Base-by-base conservation (phyloP, 2,113 vertebrate genomes). In the Pseudopodoces humilis region DNA sequence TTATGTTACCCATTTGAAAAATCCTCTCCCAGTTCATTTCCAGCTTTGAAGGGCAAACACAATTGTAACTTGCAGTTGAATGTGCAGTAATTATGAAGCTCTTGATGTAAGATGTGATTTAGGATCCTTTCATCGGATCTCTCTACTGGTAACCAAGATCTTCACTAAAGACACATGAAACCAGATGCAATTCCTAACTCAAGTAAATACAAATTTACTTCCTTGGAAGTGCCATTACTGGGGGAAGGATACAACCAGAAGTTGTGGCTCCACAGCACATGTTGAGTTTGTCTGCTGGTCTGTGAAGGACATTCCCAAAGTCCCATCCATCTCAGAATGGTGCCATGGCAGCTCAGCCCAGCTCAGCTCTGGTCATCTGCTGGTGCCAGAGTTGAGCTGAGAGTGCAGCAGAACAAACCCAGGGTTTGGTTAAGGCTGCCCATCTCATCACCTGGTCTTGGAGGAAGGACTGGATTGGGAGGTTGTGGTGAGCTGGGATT, bases 71-170 rank as follows among this genome's bases (percentile, higher is more conserved):
- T 95, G 30, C 50, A 70, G 65, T 81, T 81, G 37, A 91, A 92
- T 22, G 74, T 70, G 71, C 52, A 22, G 69, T 81, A 71, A 35
- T 52, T 88, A 10, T 30, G 43, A 90, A 86, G 24, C 15, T 86
- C 49, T 96, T 75, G 41, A 83, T 77, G 50, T 50, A 86, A 58
- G 11, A 35, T 89, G 91, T 88, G 95, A 76, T 71, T 81, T 50
- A 64, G n/a, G 74, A 90, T 82, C 63, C 77, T 50, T 80, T 95
- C n/a, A 47, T 20, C 33, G 14, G 8, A 35, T 67, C 39, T 43
- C 81, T 74, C 20, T 10, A 30, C 9, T 67, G 20, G 16, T 59
- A 55, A 67, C 43, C 39, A n/a, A 69, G 33, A 8, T 27, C n/a
- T 79, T 77, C 52, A 25, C 47, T 58, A 50, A 80, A 53, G 31